Evolutionary conservation across 2,888 invertebrate species (phyloP).

Genomic region (Syrphus vitripennis): DNA sequence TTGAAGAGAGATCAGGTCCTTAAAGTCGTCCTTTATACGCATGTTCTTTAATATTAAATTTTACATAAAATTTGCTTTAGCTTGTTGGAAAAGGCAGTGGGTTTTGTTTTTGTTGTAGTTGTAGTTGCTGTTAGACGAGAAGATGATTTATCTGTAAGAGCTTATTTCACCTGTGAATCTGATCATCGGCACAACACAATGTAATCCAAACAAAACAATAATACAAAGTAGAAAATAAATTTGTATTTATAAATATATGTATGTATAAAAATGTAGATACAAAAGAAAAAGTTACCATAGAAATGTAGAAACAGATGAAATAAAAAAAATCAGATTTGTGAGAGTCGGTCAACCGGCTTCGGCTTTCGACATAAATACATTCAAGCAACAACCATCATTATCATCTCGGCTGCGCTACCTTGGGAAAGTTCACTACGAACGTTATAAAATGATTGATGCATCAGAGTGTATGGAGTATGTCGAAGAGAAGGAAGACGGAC

Average conservation of each 20-base stretch:
- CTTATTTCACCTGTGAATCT: slow-evolving; percentile 47
- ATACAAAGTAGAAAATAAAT: slow-evolving; percentile 24
- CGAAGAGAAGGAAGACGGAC: neutral
- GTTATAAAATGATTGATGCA: slow-evolving; percentile 20
- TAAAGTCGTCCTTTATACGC: slow-evolving; percentile 40
- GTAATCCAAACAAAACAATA: slow-evolving; percentile 53
- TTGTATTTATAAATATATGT: neutral
- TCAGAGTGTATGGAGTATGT: neutral
- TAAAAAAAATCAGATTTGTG: slow-evolving; percentile 38
- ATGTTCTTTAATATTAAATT: slow-evolving; percentile 59
- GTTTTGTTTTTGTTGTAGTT: neutral
- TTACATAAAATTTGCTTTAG: slow-evolving; percentile 16
- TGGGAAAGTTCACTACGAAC: slow-evolving; percentile 66
- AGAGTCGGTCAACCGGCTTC: slow-evolving; percentile 68
- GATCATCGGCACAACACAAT: slow-evolving; percentile 31
- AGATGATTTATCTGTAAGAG: neutral
- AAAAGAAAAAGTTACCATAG: slow-evolving; percentile 51
- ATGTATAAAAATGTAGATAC: neutral
- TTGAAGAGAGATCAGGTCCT: slow-evolving; percentile 28
- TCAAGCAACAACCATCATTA: slow-evolving; percentile 30
- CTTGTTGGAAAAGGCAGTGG: neutral
- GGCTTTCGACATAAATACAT: slow-evolving; percentile 50
- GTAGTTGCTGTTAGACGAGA: neutral
- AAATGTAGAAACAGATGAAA: slow-evolving; percentile 23
- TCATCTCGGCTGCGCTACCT: slow-evolving; percentile 46